phyloP scores from a whole-genome alignment of 2,113 vertebrate species.

The Himantopus leucocephalus region DNA sequence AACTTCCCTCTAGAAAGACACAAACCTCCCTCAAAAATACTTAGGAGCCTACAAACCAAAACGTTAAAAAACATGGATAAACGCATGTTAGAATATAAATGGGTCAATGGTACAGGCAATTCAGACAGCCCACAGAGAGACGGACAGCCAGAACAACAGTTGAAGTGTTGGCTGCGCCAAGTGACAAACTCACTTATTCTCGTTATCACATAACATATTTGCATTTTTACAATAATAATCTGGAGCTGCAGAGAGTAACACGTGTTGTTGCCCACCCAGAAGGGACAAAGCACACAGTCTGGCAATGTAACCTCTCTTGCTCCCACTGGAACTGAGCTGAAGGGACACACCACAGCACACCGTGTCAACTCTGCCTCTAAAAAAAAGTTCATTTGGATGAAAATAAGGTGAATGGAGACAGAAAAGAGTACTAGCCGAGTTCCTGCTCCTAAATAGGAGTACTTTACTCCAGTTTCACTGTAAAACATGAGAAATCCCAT shows the following conservation, averaged over 20 bases:
- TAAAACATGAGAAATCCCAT: background rate
- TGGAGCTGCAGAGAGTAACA: background rate
- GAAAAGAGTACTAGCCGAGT: background rate
- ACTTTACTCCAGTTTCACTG: background rate
- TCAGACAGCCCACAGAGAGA: background rate
- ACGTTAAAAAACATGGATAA: background rate
- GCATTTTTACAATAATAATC: background rate
- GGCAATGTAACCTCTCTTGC: background rate
- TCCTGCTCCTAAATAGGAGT: background rate
- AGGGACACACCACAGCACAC: background rate
- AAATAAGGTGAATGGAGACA: background rate
- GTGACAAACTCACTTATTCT: background rate
- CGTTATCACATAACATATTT: constrained; percentile 10
- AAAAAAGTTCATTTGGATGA: background rate
- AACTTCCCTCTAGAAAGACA: background rate
- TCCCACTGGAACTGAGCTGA: background rate
- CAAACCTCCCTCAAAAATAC: background rate
- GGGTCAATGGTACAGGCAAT: background rate
- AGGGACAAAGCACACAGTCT: background rate
- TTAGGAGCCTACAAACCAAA: background rate
- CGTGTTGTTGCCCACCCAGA: constrained; percentile 47
- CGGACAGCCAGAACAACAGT: background rate
- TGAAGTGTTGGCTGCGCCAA: constrained; percentile 10
- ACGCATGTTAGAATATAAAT: background rate
- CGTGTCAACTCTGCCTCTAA: background rate